Conservation (phyloP, 2,113 vertebrate species). For the Xiphias gladius region DNA sequence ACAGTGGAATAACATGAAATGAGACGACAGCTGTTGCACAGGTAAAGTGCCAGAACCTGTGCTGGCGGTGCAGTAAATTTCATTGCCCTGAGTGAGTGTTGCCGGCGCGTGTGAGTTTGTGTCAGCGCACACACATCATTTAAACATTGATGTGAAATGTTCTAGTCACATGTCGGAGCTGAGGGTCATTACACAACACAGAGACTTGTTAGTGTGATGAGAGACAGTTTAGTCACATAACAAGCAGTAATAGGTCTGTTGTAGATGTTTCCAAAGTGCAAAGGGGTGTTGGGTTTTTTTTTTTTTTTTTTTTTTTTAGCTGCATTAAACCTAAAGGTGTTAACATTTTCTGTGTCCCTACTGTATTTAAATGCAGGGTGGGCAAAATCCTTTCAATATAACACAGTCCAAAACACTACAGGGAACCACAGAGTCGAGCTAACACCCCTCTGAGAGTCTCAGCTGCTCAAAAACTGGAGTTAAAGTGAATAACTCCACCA, state of each 20-base stretch:
- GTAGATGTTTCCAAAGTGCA: background rate
- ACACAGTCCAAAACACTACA: too few relatives aligned
- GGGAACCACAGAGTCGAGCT: too few relatives aligned
- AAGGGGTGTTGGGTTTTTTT: too few relatives aligned
- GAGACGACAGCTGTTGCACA: conserved; percentile 21
- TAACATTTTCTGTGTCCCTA: background rate
- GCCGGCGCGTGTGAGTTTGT: background rate
- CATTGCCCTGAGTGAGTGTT: background rate
- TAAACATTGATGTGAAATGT: background rate
- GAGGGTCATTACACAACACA: background rate
- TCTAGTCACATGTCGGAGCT: background rate
- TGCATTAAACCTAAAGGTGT: background rate
- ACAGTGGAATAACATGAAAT: background rate
- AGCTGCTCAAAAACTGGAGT: background rate
- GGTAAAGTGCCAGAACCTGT: conserved; percentile 40
- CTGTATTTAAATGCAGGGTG: background rate
- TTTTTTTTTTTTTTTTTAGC: background rate
- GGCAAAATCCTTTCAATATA: background rate
- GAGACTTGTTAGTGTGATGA: background rate
- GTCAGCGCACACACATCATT: background rate
- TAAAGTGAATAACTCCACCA: too few relatives aligned
- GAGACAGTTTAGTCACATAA: background rate
- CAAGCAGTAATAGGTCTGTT: background rate
- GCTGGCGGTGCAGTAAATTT: background rate
- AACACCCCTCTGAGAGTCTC: background rate